phyloP scores from a whole-genome alignment of 2,888 invertebrate species.

The Lagria hirta region DNA sequence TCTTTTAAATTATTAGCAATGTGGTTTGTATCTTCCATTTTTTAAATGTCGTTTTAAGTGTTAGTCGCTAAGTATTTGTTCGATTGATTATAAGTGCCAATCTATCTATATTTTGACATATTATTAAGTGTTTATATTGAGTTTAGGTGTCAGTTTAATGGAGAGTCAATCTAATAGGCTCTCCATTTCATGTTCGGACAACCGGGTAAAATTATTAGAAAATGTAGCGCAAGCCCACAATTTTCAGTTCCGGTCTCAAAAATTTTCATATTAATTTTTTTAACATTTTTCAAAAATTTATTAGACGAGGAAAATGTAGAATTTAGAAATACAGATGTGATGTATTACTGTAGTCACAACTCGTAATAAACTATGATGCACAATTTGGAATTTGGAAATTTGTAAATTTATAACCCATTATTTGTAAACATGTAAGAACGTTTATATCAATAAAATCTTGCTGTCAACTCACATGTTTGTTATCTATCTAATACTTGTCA shows the following conservation, averaged over 20 bases:
- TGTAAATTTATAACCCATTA: conserved; percentile 52
- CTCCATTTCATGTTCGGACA: conserved; percentile 44
- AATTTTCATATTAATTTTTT: conserved; percentile 9
- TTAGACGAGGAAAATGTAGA: conserved; percentile 5
- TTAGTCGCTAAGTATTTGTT: conserved; percentile 24
- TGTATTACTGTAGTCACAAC: conserved; percentile 33
- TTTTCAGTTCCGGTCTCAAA: conserved; percentile 8
- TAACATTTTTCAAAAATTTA: conserved; percentile 8
- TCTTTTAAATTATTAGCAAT: conserved; percentile 19
- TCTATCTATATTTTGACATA: conserved; percentile 11
- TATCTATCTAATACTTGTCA: too few relatives aligned
- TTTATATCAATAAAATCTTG: conserved; percentile 48
- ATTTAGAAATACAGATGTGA: conserved; percentile 13
- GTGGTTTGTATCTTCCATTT: conserved; percentile 34
- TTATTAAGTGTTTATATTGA: conserved; percentile 19
- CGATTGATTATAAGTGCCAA: conserved; percentile 32
- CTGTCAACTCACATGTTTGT: too few relatives aligned
- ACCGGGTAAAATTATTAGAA: conserved; percentile 47
- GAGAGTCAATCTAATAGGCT: conserved; percentile 4
- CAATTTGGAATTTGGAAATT: conserved; percentile 54
- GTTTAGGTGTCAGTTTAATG: conserved; percentile 23
- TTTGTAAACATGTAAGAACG: conserved; percentile 43
- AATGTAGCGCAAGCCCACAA: conserved; percentile 10
- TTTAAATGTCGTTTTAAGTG: conserved; percentile 24
- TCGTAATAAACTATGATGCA: conserved; percentile 43